Base-by-base conservation (phyloP, 2,888 invertebrate species). In the Lysandra bellargus region DNA sequence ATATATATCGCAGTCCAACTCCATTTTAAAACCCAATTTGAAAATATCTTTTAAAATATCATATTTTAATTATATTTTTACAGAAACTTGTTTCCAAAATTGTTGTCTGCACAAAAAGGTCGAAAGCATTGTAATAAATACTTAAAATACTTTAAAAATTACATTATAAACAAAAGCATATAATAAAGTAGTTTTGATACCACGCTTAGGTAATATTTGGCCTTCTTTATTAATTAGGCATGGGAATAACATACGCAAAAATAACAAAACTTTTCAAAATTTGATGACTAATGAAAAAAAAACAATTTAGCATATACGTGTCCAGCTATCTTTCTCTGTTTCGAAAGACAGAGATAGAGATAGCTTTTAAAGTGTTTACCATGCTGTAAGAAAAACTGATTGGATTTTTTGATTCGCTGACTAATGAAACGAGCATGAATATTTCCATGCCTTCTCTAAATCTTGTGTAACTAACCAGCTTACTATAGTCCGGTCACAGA, bases 391-490 rank as follows among this genome's bases (percentile, higher is more conserved):
- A 49, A 49, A 49, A 49, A 49, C 49, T 2, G 12, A 9, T 49
- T 49, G 9, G 49, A 49, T 2, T 57, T 57, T 61, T 61, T 33
- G 69, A 37, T 69, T 69, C 33, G 69, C 69, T 37, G 33, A 69
- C 4, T 37, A 14, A 69, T 4, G 1, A 33, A 33, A 33, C 0
- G 0, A 37, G 64, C 64, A 61, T 61, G 12, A 33, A 69, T 33
- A 69, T 37, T 69, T 33, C 69, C 69, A 69, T 69, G 69, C 69
- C 69, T 69, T 37, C 33, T 33, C 33, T 69, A 5, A 69, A 4
- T 69, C 69, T 74, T 74, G 40, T 76, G 76, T 76, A 53, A 75
- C 75, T 75, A 75, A 75, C 75, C 75, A 1, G 75, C 75, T 53
- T 7, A 6, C 49, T 44, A 53, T 57, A 57, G 57, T 1, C 57